A percentile compares a stretch with the other conserved stretches of the same genome.
Evolutionary conservation across 2,888 invertebrate species (phyloP).

Genomic region (Plagiodera versicolora): DNA sequence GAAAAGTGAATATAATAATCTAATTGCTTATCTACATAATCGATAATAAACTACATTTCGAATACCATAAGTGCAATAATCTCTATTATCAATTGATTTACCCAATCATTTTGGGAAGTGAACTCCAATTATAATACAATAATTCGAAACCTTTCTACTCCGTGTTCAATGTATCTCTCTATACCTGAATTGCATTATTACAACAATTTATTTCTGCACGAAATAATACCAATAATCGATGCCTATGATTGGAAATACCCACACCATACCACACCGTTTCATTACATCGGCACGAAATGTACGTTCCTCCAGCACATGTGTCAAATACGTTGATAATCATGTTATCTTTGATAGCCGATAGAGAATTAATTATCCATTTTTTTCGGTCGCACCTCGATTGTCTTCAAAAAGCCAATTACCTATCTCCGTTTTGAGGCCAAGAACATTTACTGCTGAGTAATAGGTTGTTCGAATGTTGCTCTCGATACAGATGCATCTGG

Average conservation of each 20-base stretch:
- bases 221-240: too few species aligned
- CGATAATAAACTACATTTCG: too few species aligned
- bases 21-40: too few species aligned
- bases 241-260: background rate
- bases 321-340: background rate
- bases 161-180: too few species aligned
- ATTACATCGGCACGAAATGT: background rate
- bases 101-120: too few species aligned
- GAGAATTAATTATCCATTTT: constrained; percentile 7
- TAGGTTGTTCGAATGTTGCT: background rate
- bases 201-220: too few species aligned
- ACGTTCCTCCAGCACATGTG: background rate
- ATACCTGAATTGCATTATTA: too few species aligned
- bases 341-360: background rate
- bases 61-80: too few species aligned
- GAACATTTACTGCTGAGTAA: constrained; percentile 15
- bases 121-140: too few species aligned
- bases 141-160: too few species aligned
- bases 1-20: too few species aligned
- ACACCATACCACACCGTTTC: background rate
- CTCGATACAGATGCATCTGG: background rate
- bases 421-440: constrained; percentile 22
- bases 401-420: constrained; percentile 20
- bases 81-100: too few species aligned
- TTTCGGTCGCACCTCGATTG: constrained; percentile 23